Conservation (phyloP, 2,113 vertebrate genomes). For the Euleptes europaea region DNA sequence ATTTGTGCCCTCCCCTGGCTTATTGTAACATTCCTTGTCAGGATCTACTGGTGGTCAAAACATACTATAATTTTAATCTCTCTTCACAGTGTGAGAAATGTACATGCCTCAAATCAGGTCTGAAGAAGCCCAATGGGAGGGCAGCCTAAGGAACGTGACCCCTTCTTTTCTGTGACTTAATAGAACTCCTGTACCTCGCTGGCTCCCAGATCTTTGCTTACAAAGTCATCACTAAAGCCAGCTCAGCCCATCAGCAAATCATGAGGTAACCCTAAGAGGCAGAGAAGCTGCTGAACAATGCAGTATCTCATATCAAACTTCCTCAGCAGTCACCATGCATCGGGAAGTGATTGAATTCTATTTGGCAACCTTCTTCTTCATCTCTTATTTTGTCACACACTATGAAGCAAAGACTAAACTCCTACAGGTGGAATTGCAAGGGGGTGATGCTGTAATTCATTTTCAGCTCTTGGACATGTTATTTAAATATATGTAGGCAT, state of each 20-base stretch:
- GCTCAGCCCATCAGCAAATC: conserved; percentile 37
- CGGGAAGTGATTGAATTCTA: conserved; percentile 43
- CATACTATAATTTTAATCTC: background rate
- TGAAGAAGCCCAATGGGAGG: background rate
- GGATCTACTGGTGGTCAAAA: background rate
- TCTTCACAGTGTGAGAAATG: background rate
- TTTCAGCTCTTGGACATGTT: background rate
- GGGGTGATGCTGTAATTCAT: background rate
- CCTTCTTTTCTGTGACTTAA: background rate
- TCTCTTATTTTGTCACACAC: fast-evolving
- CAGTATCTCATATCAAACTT: conserved; percentile 24
- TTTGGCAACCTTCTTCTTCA: conserved; percentile 31
- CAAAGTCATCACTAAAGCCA: background rate
- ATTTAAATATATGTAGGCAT: background rate
- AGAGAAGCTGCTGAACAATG: conserved; percentile 33
- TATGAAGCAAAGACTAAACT: fast-evolving
- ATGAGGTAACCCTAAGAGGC: conserved; percentile 36
- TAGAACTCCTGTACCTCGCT: background rate
- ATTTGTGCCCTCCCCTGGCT: background rate
- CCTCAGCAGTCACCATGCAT: conserved; percentile 10
- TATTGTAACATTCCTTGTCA: background rate
- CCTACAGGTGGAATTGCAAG: fast-evolving
- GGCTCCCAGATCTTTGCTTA: background rate
- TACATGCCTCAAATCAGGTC: fast-evolving
- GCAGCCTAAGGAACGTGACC: background rate